phyloP scores from a whole-genome alignment of 2,888 invertebrate species.

The Dilophus febrilis region DNA sequence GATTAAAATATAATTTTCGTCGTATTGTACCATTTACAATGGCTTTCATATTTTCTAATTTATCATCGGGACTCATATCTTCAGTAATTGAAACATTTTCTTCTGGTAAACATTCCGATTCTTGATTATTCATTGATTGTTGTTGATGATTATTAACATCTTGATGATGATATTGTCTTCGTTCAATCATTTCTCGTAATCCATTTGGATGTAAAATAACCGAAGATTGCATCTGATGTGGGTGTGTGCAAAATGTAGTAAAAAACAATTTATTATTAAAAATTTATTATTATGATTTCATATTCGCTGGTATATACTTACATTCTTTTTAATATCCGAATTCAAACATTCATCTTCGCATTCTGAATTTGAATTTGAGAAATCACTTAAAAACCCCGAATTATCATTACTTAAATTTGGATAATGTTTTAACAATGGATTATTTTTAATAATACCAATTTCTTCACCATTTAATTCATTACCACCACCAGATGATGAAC shows the following conservation, averaged over 20 bases:
- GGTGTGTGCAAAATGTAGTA: no score
- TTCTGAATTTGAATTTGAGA: constrained; percentile 46
- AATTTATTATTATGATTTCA: no score
- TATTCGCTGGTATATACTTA: no score
- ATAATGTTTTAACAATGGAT: constrained; percentile 53
- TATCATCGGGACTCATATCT: constrained; percentile 46
- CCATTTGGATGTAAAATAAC: constrained; percentile 48
- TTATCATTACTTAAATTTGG: constrained; percentile 33
- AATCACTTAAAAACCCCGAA: constrained; percentile 35
- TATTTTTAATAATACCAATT: constrained; percentile 59
- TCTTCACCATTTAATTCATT: constrained; percentile 31
- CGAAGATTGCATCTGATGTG: constrained; percentile 46
- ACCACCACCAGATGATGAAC: no score
- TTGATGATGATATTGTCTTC: no score
- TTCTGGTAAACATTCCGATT: constrained; percentile 54
- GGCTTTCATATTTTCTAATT: constrained; percentile 44
- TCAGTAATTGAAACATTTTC: constrained; percentile 76
- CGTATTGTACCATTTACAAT: constrained; percentile 51
- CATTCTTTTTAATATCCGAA: constrained; percentile 21
- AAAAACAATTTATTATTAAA: no score
- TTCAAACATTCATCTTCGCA: constrained; percentile 30
- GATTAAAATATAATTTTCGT: constrained; percentile 73
- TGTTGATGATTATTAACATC: no score
- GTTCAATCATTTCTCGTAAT: no score
- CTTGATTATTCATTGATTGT: constrained; percentile 17